Evolutionary conservation across 2,797 vertebrate species (phyloP).

Genomic region (Oophaga sylvatica): DNA sequence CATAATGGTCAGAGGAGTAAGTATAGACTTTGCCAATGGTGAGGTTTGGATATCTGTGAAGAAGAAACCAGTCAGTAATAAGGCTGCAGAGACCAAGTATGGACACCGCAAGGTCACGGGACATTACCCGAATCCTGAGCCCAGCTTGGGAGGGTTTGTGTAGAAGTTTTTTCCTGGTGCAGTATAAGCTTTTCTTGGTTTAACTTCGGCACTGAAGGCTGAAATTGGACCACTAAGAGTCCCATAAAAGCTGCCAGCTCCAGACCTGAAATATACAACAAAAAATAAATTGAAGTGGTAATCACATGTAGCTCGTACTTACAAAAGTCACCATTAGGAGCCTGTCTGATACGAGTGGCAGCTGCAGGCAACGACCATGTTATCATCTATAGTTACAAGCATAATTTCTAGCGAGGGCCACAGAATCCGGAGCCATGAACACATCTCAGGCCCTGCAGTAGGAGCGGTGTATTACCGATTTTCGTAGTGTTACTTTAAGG

Average conservation of each 20-base stretch:
- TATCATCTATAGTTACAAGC: too few species aligned
- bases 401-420: too few species aligned
- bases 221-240: constrained; percentile 80
- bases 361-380: too few species aligned
- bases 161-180: constrained; percentile 83
- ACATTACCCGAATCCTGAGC: constrained; percentile 86
- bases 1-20: constrained; percentile 79
- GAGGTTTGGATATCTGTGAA: constrained; percentile 80
- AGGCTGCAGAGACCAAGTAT: neutral
- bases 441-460: too few species aligned
- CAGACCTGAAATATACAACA: constrained; percentile 74
- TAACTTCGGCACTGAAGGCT: constrained; percentile 77
- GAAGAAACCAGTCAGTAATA: constrained; percentile 55
- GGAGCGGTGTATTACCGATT: too few species aligned
- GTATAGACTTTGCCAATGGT: constrained; percentile 79
- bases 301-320: neutral
- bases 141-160: constrained; percentile 84
- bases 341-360: too few species aligned
- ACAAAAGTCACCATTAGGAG: neutral
- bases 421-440: too few species aligned
- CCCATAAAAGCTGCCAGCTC: constrained; percentile 84
- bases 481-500: too few species aligned
- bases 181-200: constrained; percentile 69
- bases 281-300: constrained; percentile 45
- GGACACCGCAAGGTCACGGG: too few species aligned